A percentile compares a stretch with the other conserved stretches of the same genome.
These are phyloP conservation scores for Lobophora halterata DNA, from an alignment of 2,888 invertebrate genomes.

Conservation along the genomic window DNA sequence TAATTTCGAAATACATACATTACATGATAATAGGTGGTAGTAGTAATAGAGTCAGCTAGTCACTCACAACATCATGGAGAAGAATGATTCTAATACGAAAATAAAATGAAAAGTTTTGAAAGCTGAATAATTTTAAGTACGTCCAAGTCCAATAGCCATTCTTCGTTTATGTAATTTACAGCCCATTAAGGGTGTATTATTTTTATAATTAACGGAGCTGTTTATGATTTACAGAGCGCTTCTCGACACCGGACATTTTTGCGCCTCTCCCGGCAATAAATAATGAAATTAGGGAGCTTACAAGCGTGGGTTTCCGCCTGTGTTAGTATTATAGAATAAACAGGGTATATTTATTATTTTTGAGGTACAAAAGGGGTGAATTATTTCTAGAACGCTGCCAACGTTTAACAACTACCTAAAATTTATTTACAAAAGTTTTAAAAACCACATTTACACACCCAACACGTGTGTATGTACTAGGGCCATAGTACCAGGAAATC, in stretches of 20 bases:
- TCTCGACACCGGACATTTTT: conserved; percentile 49
- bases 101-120: too few species aligned
- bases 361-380: background rate
- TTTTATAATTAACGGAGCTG: conserved; percentile 63
- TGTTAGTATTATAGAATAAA: conserved; percentile 20
- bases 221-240: conserved; percentile 56
- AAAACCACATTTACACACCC: too few species aligned
- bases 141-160: conserved; percentile 42
- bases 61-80: too few species aligned
- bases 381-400: background rate
- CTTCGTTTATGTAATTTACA: conserved; percentile 51
- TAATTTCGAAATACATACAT: too few species aligned
- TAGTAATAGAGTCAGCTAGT: too few species aligned
- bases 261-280: conserved; percentile 53
- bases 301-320: conserved; percentile 21
- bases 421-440: too few species aligned
- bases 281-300: conserved; percentile 56
- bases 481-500: too few species aligned
- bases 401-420: too few species aligned
- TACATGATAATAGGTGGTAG: too few species aligned
- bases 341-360: conserved; percentile 3
- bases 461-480: too few species aligned
- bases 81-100: too few species aligned
- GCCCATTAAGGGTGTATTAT: conserved; percentile 53
- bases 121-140: conserved; percentile 16